phyloP scores from a whole-genome alignment of 2,888 invertebrate species.

The Germaria angustata region DNA sequence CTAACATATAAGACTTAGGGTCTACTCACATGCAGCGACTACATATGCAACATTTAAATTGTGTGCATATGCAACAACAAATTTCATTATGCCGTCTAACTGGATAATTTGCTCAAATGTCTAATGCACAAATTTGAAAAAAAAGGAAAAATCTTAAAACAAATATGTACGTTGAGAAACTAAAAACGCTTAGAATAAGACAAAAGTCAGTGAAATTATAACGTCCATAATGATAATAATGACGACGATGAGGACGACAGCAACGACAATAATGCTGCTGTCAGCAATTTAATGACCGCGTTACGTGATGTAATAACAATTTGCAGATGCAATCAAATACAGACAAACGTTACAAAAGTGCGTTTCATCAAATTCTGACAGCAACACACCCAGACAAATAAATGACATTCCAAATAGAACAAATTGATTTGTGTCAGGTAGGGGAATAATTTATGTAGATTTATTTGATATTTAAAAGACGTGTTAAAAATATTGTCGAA shows the following conservation, averaged over 20 bases:
- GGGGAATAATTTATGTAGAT: constrained; percentile 44
- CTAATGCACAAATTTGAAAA: constrained; percentile 6
- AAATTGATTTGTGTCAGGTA: constrained; percentile 38
- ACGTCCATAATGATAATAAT: constrained; percentile 45
- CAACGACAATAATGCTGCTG: constrained; percentile 64
- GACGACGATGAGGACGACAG: constrained; percentile 45
- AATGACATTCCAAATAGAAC: constrained; percentile 41
- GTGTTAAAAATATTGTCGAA: constrained; percentile 2
- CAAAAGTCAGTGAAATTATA: constrained; percentile 51
- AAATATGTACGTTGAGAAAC: not conserved
- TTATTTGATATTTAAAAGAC: constrained; percentile 25
- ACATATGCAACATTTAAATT: too few relatives aligned
- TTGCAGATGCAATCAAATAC: constrained; percentile 45
- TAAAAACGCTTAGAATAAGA: constrained; percentile 15
- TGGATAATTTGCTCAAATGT: constrained; percentile 29
- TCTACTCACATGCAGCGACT: too few relatives aligned
- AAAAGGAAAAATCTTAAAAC: not conserved
- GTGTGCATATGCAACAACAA: not conserved
- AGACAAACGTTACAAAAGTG: constrained; percentile 43
- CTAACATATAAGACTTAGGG: too few relatives aligned
- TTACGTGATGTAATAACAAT: constrained; percentile 63
- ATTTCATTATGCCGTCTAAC: not conserved
- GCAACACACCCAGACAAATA: constrained; percentile 40
- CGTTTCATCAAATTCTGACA: constrained; percentile 47
- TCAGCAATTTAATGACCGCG: constrained; percentile 68